Conservation (phyloP, 2,113 vertebrate species). For the Gambusia affinis region DNA sequence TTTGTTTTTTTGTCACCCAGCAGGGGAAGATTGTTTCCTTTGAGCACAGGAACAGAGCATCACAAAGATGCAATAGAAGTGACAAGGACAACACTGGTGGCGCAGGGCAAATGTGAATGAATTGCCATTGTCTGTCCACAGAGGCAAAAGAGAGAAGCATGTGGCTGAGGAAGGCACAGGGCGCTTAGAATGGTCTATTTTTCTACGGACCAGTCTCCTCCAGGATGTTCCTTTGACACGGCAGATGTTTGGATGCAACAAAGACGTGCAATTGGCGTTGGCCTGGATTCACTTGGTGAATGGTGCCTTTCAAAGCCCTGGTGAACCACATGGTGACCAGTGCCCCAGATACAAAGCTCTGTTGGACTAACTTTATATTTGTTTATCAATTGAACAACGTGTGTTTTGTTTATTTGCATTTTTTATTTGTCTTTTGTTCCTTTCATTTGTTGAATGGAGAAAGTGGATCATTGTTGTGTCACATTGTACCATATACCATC, state of each 20-base stretch:
- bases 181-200: slow-evolving; percentile 42
- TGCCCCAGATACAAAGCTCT: slow-evolving; percentile 30
- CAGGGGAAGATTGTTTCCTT: slow-evolving; percentile 49
- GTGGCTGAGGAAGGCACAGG: slow-evolving; percentile 40
- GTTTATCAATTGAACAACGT: slow-evolving; percentile 3
- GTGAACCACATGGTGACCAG: slow-evolving; percentile 47
- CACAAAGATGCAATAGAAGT: slow-evolving; percentile 49
- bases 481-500: too few relatives aligned
- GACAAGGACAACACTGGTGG: slow-evolving; percentile 47
- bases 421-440: too few relatives aligned
- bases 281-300: slow-evolving; percentile 49
- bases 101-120: slow-evolving; percentile 52
- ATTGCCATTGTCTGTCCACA: slow-evolving; percentile 44
- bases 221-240: slow-evolving; percentile 61
- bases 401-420: neutral
- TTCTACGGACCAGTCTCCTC: slow-evolving; percentile 48
- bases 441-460: too few relatives aligned
- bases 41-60: slow-evolving; percentile 47
- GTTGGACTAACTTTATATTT: slow-evolving; percentile 20
- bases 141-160: slow-evolving; percentile 26
- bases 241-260: slow-evolving; percentile 68
- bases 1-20: slow-evolving; percentile 7
- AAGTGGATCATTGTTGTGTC: too few relatives aligned
- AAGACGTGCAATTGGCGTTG: slow-evolving; percentile 37
- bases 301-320: slow-evolving; percentile 46